phyloP scores from a whole-genome alignment of 2,797 vertebrate genomes.

The Melopsittacus undulatus region DNA sequence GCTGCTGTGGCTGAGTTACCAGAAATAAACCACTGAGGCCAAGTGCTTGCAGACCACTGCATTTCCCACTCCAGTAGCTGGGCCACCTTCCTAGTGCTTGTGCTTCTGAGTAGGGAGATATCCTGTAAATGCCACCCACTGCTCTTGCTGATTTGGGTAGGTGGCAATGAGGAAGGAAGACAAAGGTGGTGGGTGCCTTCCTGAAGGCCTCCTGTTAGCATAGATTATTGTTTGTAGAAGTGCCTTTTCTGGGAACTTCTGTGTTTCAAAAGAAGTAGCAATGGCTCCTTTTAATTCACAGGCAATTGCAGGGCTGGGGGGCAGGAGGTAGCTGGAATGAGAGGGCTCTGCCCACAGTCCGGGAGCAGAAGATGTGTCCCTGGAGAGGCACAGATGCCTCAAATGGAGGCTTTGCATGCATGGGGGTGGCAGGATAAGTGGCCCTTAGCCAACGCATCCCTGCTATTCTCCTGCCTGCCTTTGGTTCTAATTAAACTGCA shows the following conservation, averaged over 20 bases:
- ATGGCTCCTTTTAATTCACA: conserved; percentile 3
- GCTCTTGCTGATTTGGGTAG: conserved; percentile 12
- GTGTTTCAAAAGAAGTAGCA: conserved; percentile 13
- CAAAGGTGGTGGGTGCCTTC: conserved; percentile 27
- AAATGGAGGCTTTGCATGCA: neutral
- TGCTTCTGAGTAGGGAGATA: conserved; percentile 12
- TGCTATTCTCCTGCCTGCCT: neutral
- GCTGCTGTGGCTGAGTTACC: conserved; percentile 56
- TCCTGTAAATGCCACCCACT: conserved; percentile 17
- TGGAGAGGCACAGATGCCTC: conserved; percentile 19
- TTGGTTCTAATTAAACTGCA: conserved; percentile 45
- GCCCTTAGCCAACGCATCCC: conserved; percentile 11
- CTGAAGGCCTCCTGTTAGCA: neutral
- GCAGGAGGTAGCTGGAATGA: conserved; percentile 41
- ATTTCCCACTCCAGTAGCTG: conserved; percentile 23
- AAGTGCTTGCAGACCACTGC: conserved; percentile 28
- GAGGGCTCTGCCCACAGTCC: conserved; percentile 3
- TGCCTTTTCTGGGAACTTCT: conserved; percentile 5
- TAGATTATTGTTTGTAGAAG: neutral
- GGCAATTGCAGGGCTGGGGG: conserved; percentile 15
- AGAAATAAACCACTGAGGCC: conserved; percentile 58
- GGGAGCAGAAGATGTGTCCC: conserved; percentile 3
- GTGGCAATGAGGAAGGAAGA: conserved; percentile 33
- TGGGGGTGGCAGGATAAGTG: conserved; percentile 17
- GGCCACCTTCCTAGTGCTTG: conserved; percentile 27